Conservation (phyloP, 2,888 invertebrate species). For the Pteria penguin region DNA sequence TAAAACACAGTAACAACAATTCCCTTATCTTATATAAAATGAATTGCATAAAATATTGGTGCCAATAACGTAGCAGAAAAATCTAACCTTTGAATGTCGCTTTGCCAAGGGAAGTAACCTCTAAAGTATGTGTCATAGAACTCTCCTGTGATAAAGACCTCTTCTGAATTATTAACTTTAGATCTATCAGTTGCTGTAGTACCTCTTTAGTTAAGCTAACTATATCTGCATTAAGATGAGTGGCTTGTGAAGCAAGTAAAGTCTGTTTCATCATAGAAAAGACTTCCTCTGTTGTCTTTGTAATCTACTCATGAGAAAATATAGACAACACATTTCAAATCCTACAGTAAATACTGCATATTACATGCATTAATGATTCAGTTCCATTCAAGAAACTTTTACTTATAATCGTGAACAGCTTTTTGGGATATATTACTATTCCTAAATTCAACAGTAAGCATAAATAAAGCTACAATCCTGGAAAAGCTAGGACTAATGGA, state of each 20-base stretch:
- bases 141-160: constrained; percentile 43
- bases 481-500: too few relatives aligned
- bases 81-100: constrained; percentile 93
- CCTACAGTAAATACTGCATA: too few relatives aligned
- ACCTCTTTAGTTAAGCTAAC: constrained; percentile 56
- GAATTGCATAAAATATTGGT: too few relatives aligned
- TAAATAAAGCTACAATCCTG: too few relatives aligned
- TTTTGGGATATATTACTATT: too few relatives aligned
- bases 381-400: too few relatives aligned
- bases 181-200: constrained; percentile 70
- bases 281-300: constrained; percentile 59
- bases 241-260: constrained; percentile 84
- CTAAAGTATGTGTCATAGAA: constrained; percentile 52
- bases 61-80: too few relatives aligned
- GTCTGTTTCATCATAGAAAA: constrained; percentile 83
- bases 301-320: constrained; percentile 49
- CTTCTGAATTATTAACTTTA: constrained; percentile 65
- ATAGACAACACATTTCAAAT: background rate
- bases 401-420: too few relatives aligned
- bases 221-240: constrained; percentile 58
- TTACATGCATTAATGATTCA: too few relatives aligned
- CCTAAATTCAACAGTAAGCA: too few relatives aligned
- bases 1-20: too few relatives aligned
- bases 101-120: constrained; percentile 84
- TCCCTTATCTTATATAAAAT: too few relatives aligned